Conservation (phyloP, 2,888 invertebrate species). For the Meliscaeva auricollis region DNA sequence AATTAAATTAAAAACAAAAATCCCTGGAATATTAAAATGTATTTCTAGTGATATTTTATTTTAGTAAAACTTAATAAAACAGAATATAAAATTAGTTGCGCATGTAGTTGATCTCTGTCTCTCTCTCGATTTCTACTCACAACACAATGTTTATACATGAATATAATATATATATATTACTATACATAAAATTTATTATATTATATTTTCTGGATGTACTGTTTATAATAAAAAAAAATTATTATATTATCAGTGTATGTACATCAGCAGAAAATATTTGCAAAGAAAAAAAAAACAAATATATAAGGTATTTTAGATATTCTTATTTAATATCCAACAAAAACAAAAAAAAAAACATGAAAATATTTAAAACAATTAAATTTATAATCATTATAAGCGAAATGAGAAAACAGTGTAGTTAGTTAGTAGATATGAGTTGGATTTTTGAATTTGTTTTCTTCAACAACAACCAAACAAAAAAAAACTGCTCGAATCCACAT, state of each 20-base stretch:
- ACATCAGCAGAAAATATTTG: slow-evolving; percentile 66
- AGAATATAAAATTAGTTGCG: slow-evolving; percentile 71
- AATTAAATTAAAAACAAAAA: background rate
- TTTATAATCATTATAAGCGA: slow-evolving; percentile 79
- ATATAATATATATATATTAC: slow-evolving; percentile 64
- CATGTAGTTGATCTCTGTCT: slow-evolving; percentile 76
- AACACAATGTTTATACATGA: slow-evolving; percentile 69
- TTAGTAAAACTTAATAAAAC: slow-evolving; percentile 56
- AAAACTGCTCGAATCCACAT: slow-evolving; percentile 48
- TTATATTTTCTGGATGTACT: slow-evolving; percentile 74
- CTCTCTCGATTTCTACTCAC: slow-evolving; percentile 71
- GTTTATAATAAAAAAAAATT: slow-evolving; percentile 60
- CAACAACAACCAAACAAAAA: background rate
- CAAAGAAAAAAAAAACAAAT: slow-evolving; percentile 71
- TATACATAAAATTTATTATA: slow-evolving; percentile 72
- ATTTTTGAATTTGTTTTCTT: slow-evolving; percentile 47
- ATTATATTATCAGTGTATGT: slow-evolving; percentile 63
- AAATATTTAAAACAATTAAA: slow-evolving; percentile 71
- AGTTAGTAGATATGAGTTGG: slow-evolving; percentile 56
- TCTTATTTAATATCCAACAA: slow-evolving; percentile 87
- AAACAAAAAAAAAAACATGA: slow-evolving; percentile 77
- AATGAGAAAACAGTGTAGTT: slow-evolving; percentile 79
- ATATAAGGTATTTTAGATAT: slow-evolving; percentile 88
- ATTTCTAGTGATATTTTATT: slow-evolving; percentile 40
- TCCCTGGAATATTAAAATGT: slow-evolving; percentile 44